phyloP scores from a whole-genome alignment of 2,797 vertebrate genomes.

The Mus spretus region DNA sequence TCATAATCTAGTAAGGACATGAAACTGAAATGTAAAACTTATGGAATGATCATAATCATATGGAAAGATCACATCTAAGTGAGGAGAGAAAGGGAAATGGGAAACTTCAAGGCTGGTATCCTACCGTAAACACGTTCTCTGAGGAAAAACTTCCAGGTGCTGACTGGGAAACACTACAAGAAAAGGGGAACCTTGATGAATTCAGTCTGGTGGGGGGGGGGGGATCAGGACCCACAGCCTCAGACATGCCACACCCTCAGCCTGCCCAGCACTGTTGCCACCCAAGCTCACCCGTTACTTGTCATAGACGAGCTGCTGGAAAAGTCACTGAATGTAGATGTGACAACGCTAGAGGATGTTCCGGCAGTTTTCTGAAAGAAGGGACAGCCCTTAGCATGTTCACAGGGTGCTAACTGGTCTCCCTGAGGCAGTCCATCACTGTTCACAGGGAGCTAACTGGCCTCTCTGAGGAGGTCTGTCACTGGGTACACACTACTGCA shows the following conservation, averaged over 20 bases:
- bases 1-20: neutral
- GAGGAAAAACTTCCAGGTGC: neutral
- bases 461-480: neutral
- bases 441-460: neutral
- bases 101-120: constrained; percentile 43
- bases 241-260: neutral
- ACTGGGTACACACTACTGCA: neutral
- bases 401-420: neutral
- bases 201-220: neutral
- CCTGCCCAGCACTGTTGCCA: neutral
- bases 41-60: neutral
- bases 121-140: constrained; percentile 66
- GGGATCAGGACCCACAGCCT: neutral
- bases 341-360: rapidly evolving
- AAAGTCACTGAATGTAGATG: rapidly evolving
- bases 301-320: rapidly evolving
- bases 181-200: constrained; percentile 49
- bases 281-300: constrained; percentile 79
- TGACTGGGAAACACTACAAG: constrained; percentile 45
- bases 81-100: constrained; percentile 43
- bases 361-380: constrained; percentile 1
- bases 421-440: neutral
- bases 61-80: neutral
- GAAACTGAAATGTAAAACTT: constrained; percentile 38
- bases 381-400: neutral